Base-by-base conservation (phyloP, 2,113 vertebrate species). In the Chaetorhynchus papuensis region DNA sequence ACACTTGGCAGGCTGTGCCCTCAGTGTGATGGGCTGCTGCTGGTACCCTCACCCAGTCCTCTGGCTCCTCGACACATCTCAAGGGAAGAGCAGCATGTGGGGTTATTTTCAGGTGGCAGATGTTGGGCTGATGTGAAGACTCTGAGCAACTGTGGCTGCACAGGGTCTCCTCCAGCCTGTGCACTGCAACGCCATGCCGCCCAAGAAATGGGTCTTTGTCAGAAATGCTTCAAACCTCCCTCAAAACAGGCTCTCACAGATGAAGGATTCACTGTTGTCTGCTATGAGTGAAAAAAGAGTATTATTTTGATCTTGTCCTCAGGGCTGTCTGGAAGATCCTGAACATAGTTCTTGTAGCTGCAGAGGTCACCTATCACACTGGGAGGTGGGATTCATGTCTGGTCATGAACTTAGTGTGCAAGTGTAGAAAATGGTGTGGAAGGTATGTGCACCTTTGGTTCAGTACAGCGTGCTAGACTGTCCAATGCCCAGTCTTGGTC, bases 11-110 rank as follows among this genome's bases (percentile, higher is more conserved):
- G 61, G 12, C 33, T 0, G 0, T 37, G 9, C 54, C n/a, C 45
- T 76, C 35, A 13, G 27, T 1, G 2, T 21, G 30, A 8, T 0
- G 1, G 28, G 37, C 19, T 35, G 1, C 16, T 21, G 39, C 42
- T 49, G 59, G 10, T 22, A 12, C 1, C 1, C 31, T 54, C 3
- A 3, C 9, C 39, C 52, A 19, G 7, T n/a, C 15, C 28, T 65
- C 24, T n/a, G 71, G 21, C 33, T 63, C 37, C 31, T 77, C 0
- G 0, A 5, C 0, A 0, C 3, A 0, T 54, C 52, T 68, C 28
- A 26, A 4, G 44, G 28, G 30, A 66, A 26, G 18, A 63, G 35
- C 65, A 41, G 24, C 4, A 4, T 0, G 0, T 42, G 50, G 26
- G 18, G 11, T 63, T 8, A 0, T 59, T 81, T n/a, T 78, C 37